Percentiles rank a stretch among this genome's conserved stretches.
Evolutionary conservation across 2,113 vertebrate genomes (phyloP).

Genomic region (Setophaga petechia): DNA sequence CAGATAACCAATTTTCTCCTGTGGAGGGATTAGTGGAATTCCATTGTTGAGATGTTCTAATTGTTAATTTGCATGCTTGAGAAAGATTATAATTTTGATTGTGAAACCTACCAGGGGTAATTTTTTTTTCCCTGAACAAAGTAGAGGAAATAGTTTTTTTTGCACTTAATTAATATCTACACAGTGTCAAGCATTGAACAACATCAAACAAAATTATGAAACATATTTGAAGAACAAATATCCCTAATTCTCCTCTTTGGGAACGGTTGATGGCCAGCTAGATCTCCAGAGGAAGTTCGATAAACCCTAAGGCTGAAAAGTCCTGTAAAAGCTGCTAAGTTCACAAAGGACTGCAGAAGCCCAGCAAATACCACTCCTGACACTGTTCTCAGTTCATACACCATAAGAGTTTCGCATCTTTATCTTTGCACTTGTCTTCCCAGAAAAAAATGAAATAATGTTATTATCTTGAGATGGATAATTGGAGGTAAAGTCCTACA

Average conservation of each 20-base stretch:
- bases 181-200: not conserved
- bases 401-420: not conserved
- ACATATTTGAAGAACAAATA: not conserved
- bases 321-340: not conserved
- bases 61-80: conserved; percentile 30
- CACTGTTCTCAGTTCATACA: not conserved
- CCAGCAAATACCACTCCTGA: not conserved
- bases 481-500: not conserved
- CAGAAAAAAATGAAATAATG: not conserved
- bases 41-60: conserved; percentile 12
- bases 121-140: not conserved
- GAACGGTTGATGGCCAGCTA: not conserved
- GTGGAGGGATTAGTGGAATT: conserved; percentile 13
- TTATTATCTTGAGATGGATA: not conserved
- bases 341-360: not conserved
- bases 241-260: not conserved
- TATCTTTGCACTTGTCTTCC: not conserved
- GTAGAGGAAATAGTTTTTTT: not conserved
- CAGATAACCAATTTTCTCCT: conserved; percentile 23
- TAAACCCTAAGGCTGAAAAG: not conserved
- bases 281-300: not conserved
- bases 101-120: conserved; percentile 3
- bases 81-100: conserved; percentile 35
- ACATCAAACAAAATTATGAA: not conserved
- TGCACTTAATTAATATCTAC: not conserved